Percentiles rank a stretch among this genome's conserved stretches.
Conservation (phyloP, 2,113 vertebrate genomes). For the Gila orcuttii region DNA sequence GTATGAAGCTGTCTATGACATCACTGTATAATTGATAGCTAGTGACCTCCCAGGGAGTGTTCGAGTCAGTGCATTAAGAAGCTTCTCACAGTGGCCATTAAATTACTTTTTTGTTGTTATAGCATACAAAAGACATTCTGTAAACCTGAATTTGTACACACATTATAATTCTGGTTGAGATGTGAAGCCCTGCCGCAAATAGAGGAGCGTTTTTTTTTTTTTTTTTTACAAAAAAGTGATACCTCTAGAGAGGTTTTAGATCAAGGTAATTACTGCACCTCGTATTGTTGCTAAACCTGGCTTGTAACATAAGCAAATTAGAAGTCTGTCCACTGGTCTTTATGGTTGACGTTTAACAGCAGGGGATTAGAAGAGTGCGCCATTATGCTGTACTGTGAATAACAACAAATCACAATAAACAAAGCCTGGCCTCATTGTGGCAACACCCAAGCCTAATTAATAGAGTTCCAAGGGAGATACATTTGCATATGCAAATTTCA, state of each 20-base stretch:
- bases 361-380: conserved; percentile 33
- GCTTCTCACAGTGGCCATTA: neutral
- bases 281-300: conserved; percentile 28
- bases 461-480: conserved; percentile 12
- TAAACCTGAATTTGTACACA: neutral
- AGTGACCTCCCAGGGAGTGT: conserved; percentile 38
- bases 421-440: conserved; percentile 30
- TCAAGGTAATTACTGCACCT: conserved; percentile 28
- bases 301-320: conserved; percentile 50
- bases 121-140: neutral
- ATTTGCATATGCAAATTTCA: conserved; percentile 59
- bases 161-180: neutral
- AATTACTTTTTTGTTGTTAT: neutral
- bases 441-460: conserved; percentile 53
- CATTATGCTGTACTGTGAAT: conserved; percentile 43
- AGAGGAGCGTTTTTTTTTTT: neutral
- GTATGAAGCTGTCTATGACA: conserved; percentile 56
- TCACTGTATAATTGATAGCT: conserved; percentile 49
- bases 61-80: neutral
- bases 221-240: neutral
- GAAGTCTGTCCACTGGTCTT: conserved; percentile 41
- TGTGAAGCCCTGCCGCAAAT: neutral
- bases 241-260: conserved; percentile 20
- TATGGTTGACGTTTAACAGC: conserved; percentile 39
- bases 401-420: conserved; percentile 58